These are phyloP conservation scores for Scopus umbretta DNA, from an alignment of 2,113 vertebrate species.

Conservation along the genomic window DNA sequence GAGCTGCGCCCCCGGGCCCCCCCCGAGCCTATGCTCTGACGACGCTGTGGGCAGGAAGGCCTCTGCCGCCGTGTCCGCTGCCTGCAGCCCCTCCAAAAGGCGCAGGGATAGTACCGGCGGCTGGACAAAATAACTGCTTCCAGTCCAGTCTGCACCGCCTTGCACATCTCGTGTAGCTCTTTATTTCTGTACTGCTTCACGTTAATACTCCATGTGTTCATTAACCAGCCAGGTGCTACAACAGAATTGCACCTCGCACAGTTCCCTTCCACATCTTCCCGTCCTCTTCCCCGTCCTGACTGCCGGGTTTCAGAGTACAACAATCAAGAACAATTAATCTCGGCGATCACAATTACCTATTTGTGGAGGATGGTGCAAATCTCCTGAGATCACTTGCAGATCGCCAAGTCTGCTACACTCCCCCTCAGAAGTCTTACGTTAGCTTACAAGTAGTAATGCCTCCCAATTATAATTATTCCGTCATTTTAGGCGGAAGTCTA, in stretches of 20 bases:
- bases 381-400: not conserved
- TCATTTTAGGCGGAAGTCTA: not conserved
- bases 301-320: not conserved
- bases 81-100: too few species aligned
- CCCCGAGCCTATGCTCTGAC: not conserved
- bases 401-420: accelerated
- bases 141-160: too few species aligned
- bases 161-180: accelerated
- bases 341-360: accelerated
- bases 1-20: not conserved
- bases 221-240: accelerated
- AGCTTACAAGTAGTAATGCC: not conserved
- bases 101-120: accelerated
- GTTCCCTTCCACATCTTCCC: too few species aligned
- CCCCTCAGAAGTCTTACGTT: accelerated
- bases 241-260: accelerated
- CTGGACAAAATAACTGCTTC: accelerated
- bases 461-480: accelerated
- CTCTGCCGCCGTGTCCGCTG: not conserved
- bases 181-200: accelerated
- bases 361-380: not conserved
- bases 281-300: too few species aligned
- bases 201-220: accelerated
- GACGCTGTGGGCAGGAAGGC: accelerated
- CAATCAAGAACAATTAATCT: not conserved